Base-by-base conservation (phyloP, 2,888 invertebrate genomes). In the Dusona sp. region DNA sequence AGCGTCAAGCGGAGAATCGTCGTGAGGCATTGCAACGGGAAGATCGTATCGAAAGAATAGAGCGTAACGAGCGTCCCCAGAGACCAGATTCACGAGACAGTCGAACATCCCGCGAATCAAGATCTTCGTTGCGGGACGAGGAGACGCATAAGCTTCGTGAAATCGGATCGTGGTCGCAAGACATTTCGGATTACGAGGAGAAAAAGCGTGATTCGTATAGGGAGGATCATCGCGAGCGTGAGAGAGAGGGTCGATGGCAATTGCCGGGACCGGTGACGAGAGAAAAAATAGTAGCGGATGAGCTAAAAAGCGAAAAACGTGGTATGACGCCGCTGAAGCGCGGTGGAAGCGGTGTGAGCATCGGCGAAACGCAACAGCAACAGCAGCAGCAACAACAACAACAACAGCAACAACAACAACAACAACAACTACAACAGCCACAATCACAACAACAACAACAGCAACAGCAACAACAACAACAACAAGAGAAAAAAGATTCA, bases 71-170 rank as follows among this genome's bases (percentile, higher is more conserved):
- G 73, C 94, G 96, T 25, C 95, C 95, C 0, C 95, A 95, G 83
- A 93, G 96, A 87, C 96, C 96, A 0, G 96, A 96, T 89, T 96
- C 95, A 85, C 94, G 96, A 4, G 96, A 96, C 90, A 95, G 95
- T 86, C 94, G 95, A 22, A 94, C 95, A 38, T 94, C 95, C 86
- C 90, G 96, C 91, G 95, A 95, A 92, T 95, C 96, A 85, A 93
- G 95, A 89, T 91, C 92, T 1, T 92, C 94, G 16, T 29, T 92
- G 51, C 91, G 93, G 74, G 94, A 94, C 16, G 94, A 94, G 6
- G 92, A 93, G 9, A 74, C 87, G 13, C 91, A 92, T 79, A 92
- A 92, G 48, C 83, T 91, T 38, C 91, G 92, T 0, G 92, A 92
- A 36, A 91, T 90, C 4, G 90, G 91, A 45, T 93, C 93, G 1